phyloP scores from a whole-genome alignment of 2,113 vertebrate species.

The Paraplagusia blochii region DNA sequence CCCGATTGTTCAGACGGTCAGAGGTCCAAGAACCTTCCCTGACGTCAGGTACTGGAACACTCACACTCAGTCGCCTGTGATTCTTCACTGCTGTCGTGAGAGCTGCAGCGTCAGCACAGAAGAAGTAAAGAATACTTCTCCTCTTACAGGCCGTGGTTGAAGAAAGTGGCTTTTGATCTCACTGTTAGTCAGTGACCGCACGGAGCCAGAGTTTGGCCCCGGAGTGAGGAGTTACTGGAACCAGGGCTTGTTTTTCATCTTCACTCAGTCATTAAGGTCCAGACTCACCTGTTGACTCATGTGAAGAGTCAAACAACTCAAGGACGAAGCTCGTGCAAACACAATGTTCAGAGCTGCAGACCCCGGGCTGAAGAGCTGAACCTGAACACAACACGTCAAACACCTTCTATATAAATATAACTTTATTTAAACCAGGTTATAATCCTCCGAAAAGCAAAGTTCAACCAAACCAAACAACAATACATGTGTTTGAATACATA shows the following conservation, averaged over 20 bases:
- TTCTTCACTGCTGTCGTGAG: slow-evolving; percentile 2
- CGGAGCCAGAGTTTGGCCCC: slow-evolving; percentile 10
- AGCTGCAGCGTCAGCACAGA: slow-evolving; percentile 35
- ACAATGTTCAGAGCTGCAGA: background rate
- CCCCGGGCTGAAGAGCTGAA: background rate
- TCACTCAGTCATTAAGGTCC: slow-evolving; percentile 31
- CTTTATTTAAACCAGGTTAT: too few relatives aligned
- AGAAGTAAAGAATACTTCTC: slow-evolving; percentile 16
- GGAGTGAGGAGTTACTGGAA: slow-evolving; percentile 47
- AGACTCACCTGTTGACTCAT: slow-evolving; percentile 59
- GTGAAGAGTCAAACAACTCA: slow-evolving; percentile 12
- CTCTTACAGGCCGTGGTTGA: slow-evolving; percentile 6
- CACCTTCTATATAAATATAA: too few relatives aligned
- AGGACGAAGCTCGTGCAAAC: slow-evolving; percentile 9
- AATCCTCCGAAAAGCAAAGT: too few relatives aligned
- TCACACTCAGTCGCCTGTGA: background rate
- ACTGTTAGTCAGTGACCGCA: slow-evolving; percentile 59
- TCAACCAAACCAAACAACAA: too few relatives aligned
- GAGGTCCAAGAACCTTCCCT: too few relatives aligned
- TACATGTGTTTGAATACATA: too few relatives aligned
- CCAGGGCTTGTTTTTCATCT: slow-evolving; percentile 14
- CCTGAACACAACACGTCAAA: background rate
- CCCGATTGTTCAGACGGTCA: too few relatives aligned
- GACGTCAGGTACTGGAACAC: too few relatives aligned
- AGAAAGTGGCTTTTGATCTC: slow-evolving; percentile 42